Conservation (phyloP, 2,888 invertebrate genomes). For the Pecten maximus region DNA sequence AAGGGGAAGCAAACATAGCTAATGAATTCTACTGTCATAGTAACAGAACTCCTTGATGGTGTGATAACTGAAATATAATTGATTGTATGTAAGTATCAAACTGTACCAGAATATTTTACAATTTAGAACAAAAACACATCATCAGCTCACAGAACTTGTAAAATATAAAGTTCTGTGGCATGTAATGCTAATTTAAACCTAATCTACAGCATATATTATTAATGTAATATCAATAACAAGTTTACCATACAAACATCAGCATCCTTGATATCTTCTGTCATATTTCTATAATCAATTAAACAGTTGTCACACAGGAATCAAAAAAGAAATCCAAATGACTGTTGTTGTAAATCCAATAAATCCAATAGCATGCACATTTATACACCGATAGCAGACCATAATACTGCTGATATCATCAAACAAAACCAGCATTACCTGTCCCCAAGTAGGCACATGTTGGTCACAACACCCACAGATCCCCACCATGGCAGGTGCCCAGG, state of each 20-base stretch:
- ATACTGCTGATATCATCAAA: neutral
- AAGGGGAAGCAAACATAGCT: neutral
- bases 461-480: neutral
- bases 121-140: too few species aligned
- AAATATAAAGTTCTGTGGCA: too few species aligned
- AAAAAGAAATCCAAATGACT: neutral
- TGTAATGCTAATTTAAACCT: too few species aligned
- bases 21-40: neutral
- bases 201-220: neutral
- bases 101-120: too few species aligned
- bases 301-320: neutral
- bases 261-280: neutral
- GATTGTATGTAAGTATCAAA: too few species aligned
- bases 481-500: neutral
- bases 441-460: neutral
- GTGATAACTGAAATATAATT: neutral
- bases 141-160: too few species aligned
- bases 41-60: neutral
- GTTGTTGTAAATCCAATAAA: neutral
- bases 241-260: neutral
- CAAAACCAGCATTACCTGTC: neutral
- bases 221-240: neutral
- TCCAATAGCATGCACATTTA: neutral
- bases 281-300: neutral
- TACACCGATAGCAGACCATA: neutral